Percentiles rank a stretch among this genome's conserved stretches.
phyloP scores from a whole-genome alignment of 2,113 vertebrate genomes.

The Engystomops pustulosus region DNA sequence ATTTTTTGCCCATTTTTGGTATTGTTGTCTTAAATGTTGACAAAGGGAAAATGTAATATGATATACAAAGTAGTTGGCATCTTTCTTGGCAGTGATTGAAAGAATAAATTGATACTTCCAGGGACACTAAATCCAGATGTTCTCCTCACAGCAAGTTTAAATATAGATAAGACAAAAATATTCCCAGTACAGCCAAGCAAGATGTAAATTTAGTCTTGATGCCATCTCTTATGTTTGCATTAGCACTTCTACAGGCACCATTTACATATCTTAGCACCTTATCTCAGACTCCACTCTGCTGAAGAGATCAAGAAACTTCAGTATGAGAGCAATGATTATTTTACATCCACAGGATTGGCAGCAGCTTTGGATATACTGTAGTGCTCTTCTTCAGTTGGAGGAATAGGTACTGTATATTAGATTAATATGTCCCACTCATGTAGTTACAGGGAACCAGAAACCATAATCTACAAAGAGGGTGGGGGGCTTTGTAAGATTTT shows the following conservation, averaged over 20 bases:
- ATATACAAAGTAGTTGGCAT: conserved; percentile 20
- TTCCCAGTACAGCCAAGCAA: background rate
- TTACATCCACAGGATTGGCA: too few species aligned
- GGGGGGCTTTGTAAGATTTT: too few species aligned
- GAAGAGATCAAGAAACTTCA: too few species aligned
- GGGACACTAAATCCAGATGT: conserved; percentile 35
- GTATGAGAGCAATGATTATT: too few species aligned
- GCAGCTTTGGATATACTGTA: too few species aligned
- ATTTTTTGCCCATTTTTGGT: background rate
- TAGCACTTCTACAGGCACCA: background rate
- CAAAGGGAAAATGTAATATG: too few species aligned
- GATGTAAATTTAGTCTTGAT: background rate
- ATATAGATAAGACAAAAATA: conserved; percentile 18
- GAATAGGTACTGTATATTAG: too few species aligned
- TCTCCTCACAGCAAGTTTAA: conserved; percentile 30
- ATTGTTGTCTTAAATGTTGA: background rate
- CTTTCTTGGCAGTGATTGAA: conserved; percentile 20
- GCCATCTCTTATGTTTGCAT: background rate
- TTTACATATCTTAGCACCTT: background rate
- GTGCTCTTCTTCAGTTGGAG: too few species aligned
- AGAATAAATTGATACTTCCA: background rate
- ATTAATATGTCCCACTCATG: too few species aligned
- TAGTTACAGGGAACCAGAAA: too few species aligned
- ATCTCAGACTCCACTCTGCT: background rate
- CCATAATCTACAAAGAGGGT: too few species aligned